Evolutionary conservation across 2,797 vertebrate genomes (phyloP).

Genomic region (Etheostoma nigrum): DNA sequence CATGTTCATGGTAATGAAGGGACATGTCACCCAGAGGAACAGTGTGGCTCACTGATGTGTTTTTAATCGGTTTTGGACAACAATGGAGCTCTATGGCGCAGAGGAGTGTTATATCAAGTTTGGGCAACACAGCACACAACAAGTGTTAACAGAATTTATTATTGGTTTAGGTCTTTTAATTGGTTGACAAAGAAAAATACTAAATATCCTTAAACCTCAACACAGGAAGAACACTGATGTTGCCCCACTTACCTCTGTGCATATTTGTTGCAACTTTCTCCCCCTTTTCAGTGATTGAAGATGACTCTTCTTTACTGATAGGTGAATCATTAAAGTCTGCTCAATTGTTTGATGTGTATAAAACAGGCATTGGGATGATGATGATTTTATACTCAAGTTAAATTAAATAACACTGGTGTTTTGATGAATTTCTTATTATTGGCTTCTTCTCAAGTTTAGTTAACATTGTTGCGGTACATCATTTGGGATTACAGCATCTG

Average conservation of each 20-base stretch:
- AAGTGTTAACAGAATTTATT: neutral
- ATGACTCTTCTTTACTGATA: neutral
- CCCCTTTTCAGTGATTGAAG: neutral
- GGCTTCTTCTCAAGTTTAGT: conserved; percentile 1
- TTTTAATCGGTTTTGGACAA: too few relatives aligned
- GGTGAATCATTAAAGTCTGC: neutral
- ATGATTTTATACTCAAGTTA: conserved; percentile 7
- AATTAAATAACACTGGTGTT: neutral
- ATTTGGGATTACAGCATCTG: conserved; percentile 16
- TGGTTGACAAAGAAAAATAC: neutral
- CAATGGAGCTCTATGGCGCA: too few relatives aligned
- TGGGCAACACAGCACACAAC: neutral
- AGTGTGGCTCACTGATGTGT: too few relatives aligned
- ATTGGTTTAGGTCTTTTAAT: too few relatives aligned
- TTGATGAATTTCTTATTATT: neutral
- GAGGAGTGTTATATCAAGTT: neutral
- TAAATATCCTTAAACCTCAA: neutral
- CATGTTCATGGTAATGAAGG: neutral
- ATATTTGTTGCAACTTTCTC: too few relatives aligned
- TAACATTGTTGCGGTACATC: neutral
- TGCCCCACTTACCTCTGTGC: neutral
- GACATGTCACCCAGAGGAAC: too few relatives aligned
- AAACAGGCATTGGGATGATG: neutral
- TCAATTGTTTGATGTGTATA: neutral
- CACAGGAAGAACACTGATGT: too few relatives aligned